Percentiles rank a stretch among this genome's conserved stretches.
These are phyloP conservation scores for Megathymus violae DNA, from an alignment of 1,140 invertebrate genomes.

Conservation along the genomic window DNA sequence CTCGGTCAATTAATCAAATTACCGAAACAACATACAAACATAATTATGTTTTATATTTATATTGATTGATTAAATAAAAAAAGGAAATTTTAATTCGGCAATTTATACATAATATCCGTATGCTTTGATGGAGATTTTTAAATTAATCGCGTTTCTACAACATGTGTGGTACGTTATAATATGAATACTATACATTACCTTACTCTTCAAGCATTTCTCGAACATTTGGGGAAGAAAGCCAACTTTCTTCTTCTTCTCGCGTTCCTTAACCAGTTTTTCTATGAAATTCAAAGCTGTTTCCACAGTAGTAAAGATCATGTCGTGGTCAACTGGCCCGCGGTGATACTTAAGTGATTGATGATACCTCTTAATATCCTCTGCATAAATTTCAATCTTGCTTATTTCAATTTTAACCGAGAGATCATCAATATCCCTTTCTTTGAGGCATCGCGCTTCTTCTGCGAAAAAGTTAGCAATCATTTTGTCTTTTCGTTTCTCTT, in stretches of 20 bases:
- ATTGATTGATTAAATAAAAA: no score
- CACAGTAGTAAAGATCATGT: constrained; percentile 1
- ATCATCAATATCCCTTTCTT: neutral
- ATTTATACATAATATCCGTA: no score
- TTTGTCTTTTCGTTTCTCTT: neutral
- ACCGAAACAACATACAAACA: no score
- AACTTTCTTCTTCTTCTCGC: constrained; percentile 2
- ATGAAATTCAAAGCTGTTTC: constrained; percentile 16
- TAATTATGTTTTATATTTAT: no score
- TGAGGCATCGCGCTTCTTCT: neutral
- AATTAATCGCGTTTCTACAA: no score
- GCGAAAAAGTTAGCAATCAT: constrained; percentile 16
- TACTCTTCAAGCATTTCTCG: constrained; percentile 17
- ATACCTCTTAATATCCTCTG: constrained; percentile 11
- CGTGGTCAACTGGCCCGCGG: constrained; percentile 2
- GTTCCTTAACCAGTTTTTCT: constrained; percentile 1
- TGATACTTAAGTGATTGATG: neutral
- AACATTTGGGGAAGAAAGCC: constrained; percentile 4
- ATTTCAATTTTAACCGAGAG: constrained; percentile 5
- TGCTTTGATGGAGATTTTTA: no score
- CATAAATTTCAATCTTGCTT: constrained; percentile 20
- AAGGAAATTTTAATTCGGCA: no score
- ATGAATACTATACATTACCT: neutral
- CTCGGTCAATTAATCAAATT: no score
- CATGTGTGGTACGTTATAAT: no score